A percentile compares a stretch with the other conserved stretches of the same genome.
These are phyloP conservation scores for Lutjanus erythropterus DNA, from an alignment of 2,113 vertebrate genomes.

Conservation along the genomic window DNA sequence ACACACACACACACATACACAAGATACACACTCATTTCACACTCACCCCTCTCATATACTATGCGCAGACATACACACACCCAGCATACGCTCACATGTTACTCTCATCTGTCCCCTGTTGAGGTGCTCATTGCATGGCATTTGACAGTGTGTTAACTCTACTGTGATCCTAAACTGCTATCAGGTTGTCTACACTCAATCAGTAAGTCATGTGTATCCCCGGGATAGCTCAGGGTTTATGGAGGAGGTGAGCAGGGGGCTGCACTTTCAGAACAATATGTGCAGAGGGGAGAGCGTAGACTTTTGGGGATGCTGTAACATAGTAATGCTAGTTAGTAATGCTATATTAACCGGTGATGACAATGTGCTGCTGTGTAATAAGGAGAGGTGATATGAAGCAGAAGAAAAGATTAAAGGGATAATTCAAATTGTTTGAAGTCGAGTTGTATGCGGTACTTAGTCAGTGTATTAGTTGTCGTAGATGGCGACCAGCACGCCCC, in stretches of 20 bases:
- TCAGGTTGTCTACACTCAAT: constrained; percentile 80
- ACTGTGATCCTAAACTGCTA: constrained; percentile 78
- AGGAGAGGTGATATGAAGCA: neutral
- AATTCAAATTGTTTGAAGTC: no score
- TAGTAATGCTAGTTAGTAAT: constrained; percentile 23
- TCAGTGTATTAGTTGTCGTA: no score
- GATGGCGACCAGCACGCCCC: no score
- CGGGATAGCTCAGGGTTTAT: constrained; percentile 58
- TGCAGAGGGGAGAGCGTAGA: constrained; percentile 16
- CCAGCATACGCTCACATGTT: constrained; percentile 64
- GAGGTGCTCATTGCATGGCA: constrained; percentile 78
- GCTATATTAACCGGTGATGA: neutral
- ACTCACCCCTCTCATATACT: constrained; percentile 64
- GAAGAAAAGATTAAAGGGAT: neutral
- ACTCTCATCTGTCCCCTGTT: constrained; percentile 70
- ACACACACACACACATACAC: constrained; percentile 57
- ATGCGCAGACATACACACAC: constrained; percentile 67
- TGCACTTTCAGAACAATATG: constrained; percentile 57
- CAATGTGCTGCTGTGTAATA: neutral
- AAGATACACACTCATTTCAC: constrained; percentile 58
- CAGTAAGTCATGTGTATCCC: constrained; percentile 69
- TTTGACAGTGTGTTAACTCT: constrained; percentile 82
- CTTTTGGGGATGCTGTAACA: constrained; percentile 28
- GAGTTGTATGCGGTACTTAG: no score
- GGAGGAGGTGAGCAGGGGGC: constrained; percentile 58